Conservation (phyloP, 2,113 vertebrate species). For the Rhinolophus sinicus region DNA sequence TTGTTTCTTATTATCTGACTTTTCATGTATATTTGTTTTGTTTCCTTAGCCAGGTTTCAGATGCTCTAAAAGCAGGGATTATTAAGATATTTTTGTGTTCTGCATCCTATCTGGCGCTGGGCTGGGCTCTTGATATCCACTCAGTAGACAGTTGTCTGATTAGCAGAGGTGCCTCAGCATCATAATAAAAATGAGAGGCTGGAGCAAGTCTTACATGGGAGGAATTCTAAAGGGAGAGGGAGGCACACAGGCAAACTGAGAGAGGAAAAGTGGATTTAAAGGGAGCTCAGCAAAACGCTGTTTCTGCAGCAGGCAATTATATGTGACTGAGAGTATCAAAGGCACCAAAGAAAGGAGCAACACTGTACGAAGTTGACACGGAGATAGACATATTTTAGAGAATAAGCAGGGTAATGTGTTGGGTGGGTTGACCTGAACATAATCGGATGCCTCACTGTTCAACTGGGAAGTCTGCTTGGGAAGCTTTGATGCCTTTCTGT, state of each 20-base stretch:
- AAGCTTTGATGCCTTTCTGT: background rate
- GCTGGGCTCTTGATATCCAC: background rate
- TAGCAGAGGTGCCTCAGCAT: background rate
- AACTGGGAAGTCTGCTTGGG: background rate
- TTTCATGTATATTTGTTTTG: background rate
- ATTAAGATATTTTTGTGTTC: background rate
- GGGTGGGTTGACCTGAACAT: background rate
- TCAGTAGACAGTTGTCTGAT: background rate
- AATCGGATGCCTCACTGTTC: background rate
- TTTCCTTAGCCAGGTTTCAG: background rate
- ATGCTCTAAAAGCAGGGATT: background rate
- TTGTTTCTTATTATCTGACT: background rate
- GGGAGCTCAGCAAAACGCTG: background rate
- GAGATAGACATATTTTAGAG: background rate
- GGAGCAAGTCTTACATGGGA: background rate
- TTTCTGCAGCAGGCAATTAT: background rate
- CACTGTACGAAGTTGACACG: background rate
- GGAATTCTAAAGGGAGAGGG: background rate
- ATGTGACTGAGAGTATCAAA: background rate
- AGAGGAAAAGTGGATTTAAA: conserved; percentile 1
- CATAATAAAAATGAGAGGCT: background rate
- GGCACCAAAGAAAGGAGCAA: background rate
- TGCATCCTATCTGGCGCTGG: background rate
- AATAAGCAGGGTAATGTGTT: background rate
- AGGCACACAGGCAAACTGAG: background rate